Evolutionary conservation across 1,140 invertebrate species (phyloP), one percentile per base, ranked within the genome.

Genomic region (Sminthurides bifidus): DNA sequence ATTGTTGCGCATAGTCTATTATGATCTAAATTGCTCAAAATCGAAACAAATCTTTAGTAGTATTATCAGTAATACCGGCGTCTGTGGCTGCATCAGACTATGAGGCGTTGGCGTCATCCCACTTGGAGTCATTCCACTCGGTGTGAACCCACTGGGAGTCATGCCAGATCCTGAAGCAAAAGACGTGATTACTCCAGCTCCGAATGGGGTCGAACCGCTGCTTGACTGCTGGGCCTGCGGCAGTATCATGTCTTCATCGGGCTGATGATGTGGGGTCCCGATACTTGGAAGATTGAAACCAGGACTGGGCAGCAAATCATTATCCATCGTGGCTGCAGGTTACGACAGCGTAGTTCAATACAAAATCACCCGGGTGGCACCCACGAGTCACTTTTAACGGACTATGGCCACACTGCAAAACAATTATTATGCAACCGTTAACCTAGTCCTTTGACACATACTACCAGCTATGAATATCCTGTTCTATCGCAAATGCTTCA

Each of bases 211-310:
- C 50, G 75, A 75, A 59, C 77, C 70, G 4, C 59, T 77, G 74
- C 30, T 69, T 66, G 40, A 83, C 65, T 87, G 85, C 48, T 85
- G 72, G 8, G 85, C 83, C 76, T 83, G 81, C 35, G 86, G 83
- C 35, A 86, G 72, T 68, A 87, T 87, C 69, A 84, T 80, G 72
- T 92, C 88, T 71, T 91, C 86, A 68, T 91, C 87, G n/a, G 86
- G 84, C 65, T 90, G 87, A 74, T 91, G 86, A 17, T 89, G 67
- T 5, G 88, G 88, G 2, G 87, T 92, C 49, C 85, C 87, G 67
- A 92, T 89, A 68, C 85, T 88, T 49, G 87, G 86, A 71, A 91
- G 88, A 60, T 84, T 87, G 67, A 84, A 87, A 40, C 84, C 85
- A 2, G 87, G 87, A 74, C 87, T 90, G 15, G 84, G 83, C 59